phyloP scores from a whole-genome alignment of 2,113 vertebrate species.

The Lanius collurio region DNA sequence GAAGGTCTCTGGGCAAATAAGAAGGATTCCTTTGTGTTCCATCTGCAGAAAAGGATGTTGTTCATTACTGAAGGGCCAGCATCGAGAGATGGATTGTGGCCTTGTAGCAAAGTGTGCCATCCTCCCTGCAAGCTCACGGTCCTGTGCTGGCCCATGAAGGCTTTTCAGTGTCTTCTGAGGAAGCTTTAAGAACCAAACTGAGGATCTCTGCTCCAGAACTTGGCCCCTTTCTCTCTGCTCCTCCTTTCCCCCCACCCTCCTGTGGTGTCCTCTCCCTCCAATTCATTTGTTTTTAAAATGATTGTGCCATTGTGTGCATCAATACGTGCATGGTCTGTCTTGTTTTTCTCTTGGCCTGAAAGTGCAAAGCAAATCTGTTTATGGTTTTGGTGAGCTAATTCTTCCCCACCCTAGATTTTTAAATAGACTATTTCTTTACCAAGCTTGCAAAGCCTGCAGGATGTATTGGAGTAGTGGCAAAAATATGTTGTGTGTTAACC shows the following conservation, averaged over 20 bases:
- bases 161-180: background rate
- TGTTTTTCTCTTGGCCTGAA: slow-evolving; percentile 53
- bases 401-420: slow-evolving; percentile 55
- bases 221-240: background rate
- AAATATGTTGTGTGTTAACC: slow-evolving; percentile 38
- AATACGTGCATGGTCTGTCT: slow-evolving; percentile 2
- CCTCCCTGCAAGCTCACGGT: rapidly evolving
- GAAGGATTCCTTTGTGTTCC: background rate
- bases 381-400: slow-evolving; percentile 66
- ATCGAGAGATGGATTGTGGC: background rate
- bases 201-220: background rate
- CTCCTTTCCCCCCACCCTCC: background rate
- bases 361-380: slow-evolving; percentile 61
- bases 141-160: background rate
- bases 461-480: slow-evolving; percentile 38
- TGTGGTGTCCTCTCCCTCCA: slow-evolving; percentile 8
- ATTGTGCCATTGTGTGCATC: slow-evolving; percentile 39
- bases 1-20: background rate
- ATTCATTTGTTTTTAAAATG: slow-evolving; percentile 13
- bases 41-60: background rate
- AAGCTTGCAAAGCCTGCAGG: slow-evolving; percentile 3
- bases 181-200: background rate
- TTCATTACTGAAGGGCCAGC: background rate
- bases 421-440: slow-evolving; percentile 56
- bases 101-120: background rate